Percentiles rank a stretch among this genome's conserved stretches.
Conservation (phyloP, 2,888 invertebrate genomes). For the Disparrhopalites patrizii region DNA sequence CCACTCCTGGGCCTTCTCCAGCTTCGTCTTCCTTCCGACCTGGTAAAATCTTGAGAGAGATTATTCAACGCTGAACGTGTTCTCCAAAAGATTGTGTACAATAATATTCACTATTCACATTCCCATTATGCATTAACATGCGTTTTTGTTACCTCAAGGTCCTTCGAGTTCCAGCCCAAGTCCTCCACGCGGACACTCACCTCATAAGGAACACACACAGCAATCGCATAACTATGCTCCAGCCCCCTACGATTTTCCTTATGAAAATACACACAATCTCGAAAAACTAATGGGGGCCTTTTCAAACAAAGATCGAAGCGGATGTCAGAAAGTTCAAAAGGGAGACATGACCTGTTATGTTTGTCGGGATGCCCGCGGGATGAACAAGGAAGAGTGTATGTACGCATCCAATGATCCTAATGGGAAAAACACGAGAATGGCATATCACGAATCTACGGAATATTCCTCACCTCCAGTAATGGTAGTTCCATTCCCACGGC, state of each 20-base stretch:
- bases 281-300: constrained; percentile 70
- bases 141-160: too few species aligned
- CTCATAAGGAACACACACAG: constrained; percentile 39
- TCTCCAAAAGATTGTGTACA: too few species aligned
- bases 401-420: constrained; percentile 67
- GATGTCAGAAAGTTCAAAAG: constrained; percentile 65
- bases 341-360: constrained; percentile 74
- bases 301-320: constrained; percentile 65
- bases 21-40: constrained; percentile 31
- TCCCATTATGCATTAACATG: too few species aligned
- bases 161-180: constrained; percentile 22
- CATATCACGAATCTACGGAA: constrained; percentile 65
- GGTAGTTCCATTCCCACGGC: constrained; percentile 33
- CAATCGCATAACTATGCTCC: constrained; percentile 39
- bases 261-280: constrained; percentile 51
- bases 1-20: constrained; percentile 27
- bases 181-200: constrained; percentile 22
- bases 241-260: constrained; percentile 34
- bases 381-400: constrained; percentile 74
- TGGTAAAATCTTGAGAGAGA: too few species aligned
- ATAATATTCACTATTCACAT: too few species aligned
- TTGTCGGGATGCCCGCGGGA: constrained; percentile 65
- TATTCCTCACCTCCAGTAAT: constrained; percentile 49
- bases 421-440: constrained; percentile 62
- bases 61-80: too few species aligned